Evolutionary conservation across 2,113 vertebrate species (phyloP), one percentile per base, ranked within the genome.

Genomic region (Otus sunia): DNA sequence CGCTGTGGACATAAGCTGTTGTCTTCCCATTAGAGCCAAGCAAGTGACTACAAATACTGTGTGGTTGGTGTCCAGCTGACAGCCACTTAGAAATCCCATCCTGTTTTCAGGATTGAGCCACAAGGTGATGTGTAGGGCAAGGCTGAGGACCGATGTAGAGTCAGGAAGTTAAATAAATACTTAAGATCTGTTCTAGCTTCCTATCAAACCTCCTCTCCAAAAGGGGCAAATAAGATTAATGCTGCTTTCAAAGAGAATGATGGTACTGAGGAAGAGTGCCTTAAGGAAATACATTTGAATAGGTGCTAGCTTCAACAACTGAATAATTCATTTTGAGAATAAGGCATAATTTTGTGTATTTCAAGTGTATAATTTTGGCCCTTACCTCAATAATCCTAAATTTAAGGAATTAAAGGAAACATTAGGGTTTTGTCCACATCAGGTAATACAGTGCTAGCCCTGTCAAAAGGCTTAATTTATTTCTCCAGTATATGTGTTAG

Each of bases 81-180:
- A 25, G 37, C 5, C 0, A 0, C 14, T 17, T 50, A 22, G 1
- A 6, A 36, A 36, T 36, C 36, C 58, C 4, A 1, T 6, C 1
- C 21, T 56, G 36, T 29, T 60, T 23, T 36, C 29, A 62, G 88
- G 63, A 7, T 6, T 17, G 25, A 88, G 53, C 26, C 13, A 3
- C 39, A n/a, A 15, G 36, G 53, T 15, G 39, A 47, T 1, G 14
- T 5, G 43, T 1, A 63, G 64, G 72, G 47, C 14, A 50, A 8
- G 36, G 58, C 71, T 82, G 82, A 49, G 19, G 37, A 13, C 5
- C 0, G 1, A 17, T 4, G 10, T 2, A 2, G 27, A 67, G 32
- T 27, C 26, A n/a, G 29, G 36, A 34, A 72, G 29, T 6, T 34
- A 41, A 43, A 58, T 32, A 11, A 74, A 39, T 49, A 3, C 3